Evolutionary conservation across 2,797 vertebrate genomes (phyloP).

Genomic region (Semotilus atromaculatus): DNA sequence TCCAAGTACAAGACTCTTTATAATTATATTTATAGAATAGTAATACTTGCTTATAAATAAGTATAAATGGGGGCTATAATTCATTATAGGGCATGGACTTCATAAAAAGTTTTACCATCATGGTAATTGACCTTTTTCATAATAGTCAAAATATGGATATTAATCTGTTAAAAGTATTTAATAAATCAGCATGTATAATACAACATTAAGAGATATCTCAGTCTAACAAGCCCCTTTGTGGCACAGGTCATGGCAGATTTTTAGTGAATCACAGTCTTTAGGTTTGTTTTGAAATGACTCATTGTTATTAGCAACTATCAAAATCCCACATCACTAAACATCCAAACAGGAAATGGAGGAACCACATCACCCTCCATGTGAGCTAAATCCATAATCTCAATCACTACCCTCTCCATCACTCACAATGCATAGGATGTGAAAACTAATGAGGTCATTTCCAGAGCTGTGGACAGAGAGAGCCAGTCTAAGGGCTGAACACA

Average conservation of each 20-base stretch:
- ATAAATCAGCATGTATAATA: background rate
- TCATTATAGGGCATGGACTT: too few relatives aligned
- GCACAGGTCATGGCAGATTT: background rate
- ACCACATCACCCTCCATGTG: conserved; percentile 27
- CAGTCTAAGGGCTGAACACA: conserved; percentile 16
- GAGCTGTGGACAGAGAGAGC: conserved; percentile 50
- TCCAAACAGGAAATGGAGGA: conserved; percentile 35
- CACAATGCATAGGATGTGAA: conserved; percentile 57
- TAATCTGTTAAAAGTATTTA: too few relatives aligned
- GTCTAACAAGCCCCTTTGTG: background rate
- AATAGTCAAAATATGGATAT: background rate
- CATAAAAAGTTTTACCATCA: too few relatives aligned
- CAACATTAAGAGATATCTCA: background rate
- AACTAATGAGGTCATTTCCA: conserved; percentile 62
- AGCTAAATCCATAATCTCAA: conserved; percentile 39
- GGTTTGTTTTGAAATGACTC: conserved; percentile 30
- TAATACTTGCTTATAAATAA: too few relatives aligned
- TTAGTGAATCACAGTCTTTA: background rate
- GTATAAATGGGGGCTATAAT: too few relatives aligned
- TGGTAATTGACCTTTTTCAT: background rate
- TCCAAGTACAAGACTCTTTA: too few relatives aligned
- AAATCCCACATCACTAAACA: conserved; percentile 29
- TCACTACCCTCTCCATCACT: conserved; percentile 49
- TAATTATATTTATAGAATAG: too few relatives aligned
- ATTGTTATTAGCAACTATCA: conserved; percentile 36